Evolutionary conservation across 2,797 vertebrate genomes (phyloP).

Genomic region (Anniella stebbinsi): DNA sequence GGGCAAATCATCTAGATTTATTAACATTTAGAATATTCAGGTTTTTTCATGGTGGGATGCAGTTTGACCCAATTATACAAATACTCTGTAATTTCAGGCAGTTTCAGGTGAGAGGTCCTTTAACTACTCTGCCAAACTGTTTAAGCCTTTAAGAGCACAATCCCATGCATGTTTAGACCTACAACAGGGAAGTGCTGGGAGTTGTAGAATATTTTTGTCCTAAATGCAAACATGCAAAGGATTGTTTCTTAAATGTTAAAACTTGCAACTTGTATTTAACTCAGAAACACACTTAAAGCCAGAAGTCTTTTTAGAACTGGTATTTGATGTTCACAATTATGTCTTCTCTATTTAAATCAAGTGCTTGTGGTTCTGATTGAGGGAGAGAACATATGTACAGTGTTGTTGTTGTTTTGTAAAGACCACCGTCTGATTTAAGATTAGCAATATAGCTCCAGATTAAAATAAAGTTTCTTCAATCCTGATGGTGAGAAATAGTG

Average conservation of each 20-base stretch:
- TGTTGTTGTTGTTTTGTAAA: not conserved
- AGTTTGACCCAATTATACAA: not conserved
- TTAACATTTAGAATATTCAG: not conserved
- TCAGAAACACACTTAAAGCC: not conserved
- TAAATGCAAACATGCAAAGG: too few relatives aligned
- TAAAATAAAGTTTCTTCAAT: not conserved
- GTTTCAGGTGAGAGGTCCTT: not conserved
- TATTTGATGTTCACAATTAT: too few relatives aligned
- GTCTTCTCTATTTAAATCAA: not conserved
- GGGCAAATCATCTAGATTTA: not conserved
- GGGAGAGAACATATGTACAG: not conserved
- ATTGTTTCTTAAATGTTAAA: too few relatives aligned
- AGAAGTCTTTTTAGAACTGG: too few relatives aligned
- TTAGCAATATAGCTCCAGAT: not conserved
- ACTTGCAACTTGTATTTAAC: too few relatives aligned
- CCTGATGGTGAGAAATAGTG: not conserved
- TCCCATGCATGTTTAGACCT: not conserved
- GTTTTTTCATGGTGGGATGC: not conserved
- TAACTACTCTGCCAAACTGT: not conserved
- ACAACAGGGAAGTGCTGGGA: not conserved
- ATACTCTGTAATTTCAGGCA: not conserved
- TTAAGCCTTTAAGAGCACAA: not conserved
- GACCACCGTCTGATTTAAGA: not conserved
- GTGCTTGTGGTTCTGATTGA: too few relatives aligned
- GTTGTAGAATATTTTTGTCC: too few relatives aligned